These are phyloP conservation scores for Xestia rhomboidea DNA, from an alignment of 2,888 invertebrate species.

Conservation along the genomic window DNA sequence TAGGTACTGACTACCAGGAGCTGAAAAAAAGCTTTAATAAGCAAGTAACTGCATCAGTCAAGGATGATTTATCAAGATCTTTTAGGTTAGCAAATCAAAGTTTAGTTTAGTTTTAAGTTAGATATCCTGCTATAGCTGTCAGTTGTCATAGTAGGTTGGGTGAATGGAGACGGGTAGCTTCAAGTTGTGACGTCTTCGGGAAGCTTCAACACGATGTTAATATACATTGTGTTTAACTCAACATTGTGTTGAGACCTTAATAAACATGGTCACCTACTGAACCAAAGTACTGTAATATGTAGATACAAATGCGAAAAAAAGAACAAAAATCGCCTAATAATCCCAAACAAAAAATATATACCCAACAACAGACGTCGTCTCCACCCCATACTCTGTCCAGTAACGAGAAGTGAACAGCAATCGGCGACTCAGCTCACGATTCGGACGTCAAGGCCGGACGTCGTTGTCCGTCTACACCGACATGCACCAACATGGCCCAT, in stretches of 20 bases:
- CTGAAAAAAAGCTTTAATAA: not conserved
- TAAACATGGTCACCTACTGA: not conserved
- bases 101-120: too few species aligned
- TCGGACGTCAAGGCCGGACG: slow-evolving; percentile 85
- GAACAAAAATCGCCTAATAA: not conserved
- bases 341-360: not conserved
- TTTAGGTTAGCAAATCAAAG: not conserved
- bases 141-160: not conserved
- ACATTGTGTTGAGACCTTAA: too few species aligned
- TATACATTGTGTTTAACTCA: not conserved
- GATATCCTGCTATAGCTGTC: not conserved
- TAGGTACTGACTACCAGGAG: not conserved
- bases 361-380: slow-evolving; percentile 58
- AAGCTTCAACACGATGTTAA: not conserved
- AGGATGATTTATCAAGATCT: too few species aligned
- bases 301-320: not conserved
- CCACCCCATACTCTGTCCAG: slow-evolving; percentile 70
- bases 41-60: not conserved
- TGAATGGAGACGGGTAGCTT: not conserved
- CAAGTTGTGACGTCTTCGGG: not conserved
- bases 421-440: slow-evolving; percentile 80
- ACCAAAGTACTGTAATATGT: not conserved
- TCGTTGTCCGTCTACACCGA: slow-evolving; percentile 67
- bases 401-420: slow-evolving; percentile 83
- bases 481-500: slow-evolving; percentile 45